phyloP scores from a whole-genome alignment of 1,140 invertebrate genomes.

The Cydia splendana region DNA sequence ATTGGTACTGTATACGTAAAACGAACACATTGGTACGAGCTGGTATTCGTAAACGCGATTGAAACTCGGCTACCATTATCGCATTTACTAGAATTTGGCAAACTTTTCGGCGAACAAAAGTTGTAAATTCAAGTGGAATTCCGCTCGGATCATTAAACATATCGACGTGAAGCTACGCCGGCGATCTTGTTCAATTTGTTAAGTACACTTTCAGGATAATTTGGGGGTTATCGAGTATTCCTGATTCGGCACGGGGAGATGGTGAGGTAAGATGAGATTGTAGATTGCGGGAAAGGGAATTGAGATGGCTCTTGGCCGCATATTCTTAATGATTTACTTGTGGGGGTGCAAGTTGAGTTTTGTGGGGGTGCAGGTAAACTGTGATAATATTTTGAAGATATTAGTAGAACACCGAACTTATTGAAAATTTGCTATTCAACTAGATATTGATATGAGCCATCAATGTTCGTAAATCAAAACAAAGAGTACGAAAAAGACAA shows the following conservation, averaged over 20 bases:
- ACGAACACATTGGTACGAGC: too few species aligned
- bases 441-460: too few species aligned
- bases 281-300: neutral
- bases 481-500: too few species aligned
- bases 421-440: too few species aligned
- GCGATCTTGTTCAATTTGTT: constrained; percentile 4
- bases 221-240: constrained; percentile 8
- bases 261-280: constrained; percentile 1
- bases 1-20: too few species aligned
- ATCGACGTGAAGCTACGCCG: neutral
- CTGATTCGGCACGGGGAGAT: neutral
- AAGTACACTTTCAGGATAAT: constrained; percentile 23
- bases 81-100: neutral
- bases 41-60: too few species aligned
- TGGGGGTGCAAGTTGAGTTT: too few species aligned
- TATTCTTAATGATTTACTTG: too few species aligned
- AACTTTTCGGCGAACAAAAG: neutral
- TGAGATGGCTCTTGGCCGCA: constrained; percentile 5
- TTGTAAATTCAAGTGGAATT: neutral
- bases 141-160: constrained; percentile 18
- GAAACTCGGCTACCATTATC: neutral
- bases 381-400: too few species aligned
- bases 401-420: too few species aligned
- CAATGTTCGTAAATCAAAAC: too few species aligned
- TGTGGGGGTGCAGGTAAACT: too few species aligned